Evolutionary conservation across 2,797 vertebrate genomes (phyloP), one percentile per base, ranked within the genome.

Genomic region (Rhadinocentrus ornatus): DNA sequence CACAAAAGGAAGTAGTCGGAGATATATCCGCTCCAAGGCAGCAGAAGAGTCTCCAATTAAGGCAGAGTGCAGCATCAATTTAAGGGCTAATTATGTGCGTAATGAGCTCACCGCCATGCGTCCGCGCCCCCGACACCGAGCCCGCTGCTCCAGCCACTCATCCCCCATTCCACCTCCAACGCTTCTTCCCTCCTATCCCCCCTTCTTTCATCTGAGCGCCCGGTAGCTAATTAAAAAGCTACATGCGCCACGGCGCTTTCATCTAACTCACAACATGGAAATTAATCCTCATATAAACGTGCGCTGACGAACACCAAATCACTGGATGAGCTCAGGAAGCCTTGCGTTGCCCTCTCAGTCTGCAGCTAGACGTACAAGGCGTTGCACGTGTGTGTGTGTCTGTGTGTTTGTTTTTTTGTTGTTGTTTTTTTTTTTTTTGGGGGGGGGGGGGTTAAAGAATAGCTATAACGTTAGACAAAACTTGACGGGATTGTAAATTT

Each of bases 61-160:
- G 94, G 92, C 92, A 93, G 95, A 95, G 96, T 96, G 96, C 96
- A 95, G 96, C 96, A 96, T 95, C 96, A 97, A 97, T 97, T 97
- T 97, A 94, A 96, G 96, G 95, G 92, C 95, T 97, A 98, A 98
- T 98, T 97, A 96, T 95, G 95, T 95, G 95, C 96, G 96, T 96
- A 97, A 97, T 97, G 96, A 97, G 96, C 96, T 92, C 89, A 95
- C 90, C 90, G 94, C 92, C 94, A 94, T 96, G 94, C 96, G 96
- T 97, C 95, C 96, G 91, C 95, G 94, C 84, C 94, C 95, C 95
- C 95, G 96, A 96, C 95, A 95, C 93, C 94, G 94, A 94, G 95
- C 95, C 90, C 93, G 92, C 89, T 93, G 93, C 70, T 72, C 73
- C 55, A 66, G 69, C 52, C 22, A 31, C 6, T 37, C 20, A 8